Percentiles rank a stretch among this genome's conserved stretches.
These are phyloP conservation scores for Aegithalos caudatus DNA, from an alignment of 2,113 vertebrate genomes.

Conservation along the genomic window DNA sequence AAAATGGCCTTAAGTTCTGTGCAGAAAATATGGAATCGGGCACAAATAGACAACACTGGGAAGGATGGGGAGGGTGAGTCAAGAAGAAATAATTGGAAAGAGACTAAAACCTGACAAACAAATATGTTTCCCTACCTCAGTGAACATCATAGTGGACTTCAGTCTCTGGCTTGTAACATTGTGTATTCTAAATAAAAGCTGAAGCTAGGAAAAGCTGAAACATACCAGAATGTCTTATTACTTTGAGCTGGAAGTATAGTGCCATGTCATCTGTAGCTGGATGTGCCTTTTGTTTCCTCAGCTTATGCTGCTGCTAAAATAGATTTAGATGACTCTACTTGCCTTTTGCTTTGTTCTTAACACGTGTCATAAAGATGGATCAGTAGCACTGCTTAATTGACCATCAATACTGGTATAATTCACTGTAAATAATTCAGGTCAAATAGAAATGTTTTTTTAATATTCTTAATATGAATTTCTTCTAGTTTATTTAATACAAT, in stretches of 20 bases:
- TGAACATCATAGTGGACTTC: background rate
- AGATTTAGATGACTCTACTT: background rate
- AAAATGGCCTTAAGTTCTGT: background rate
- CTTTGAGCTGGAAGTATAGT: background rate
- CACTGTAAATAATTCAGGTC: background rate
- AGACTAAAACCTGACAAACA: background rate
- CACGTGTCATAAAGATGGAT: background rate
- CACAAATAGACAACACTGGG: background rate
- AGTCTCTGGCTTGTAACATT: background rate
- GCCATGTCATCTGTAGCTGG: background rate
- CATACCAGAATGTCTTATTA: background rate
- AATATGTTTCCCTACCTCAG: background rate
- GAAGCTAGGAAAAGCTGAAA: background rate
- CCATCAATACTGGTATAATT: background rate
- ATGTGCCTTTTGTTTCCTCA: background rate
- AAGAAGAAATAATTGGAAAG: background rate
- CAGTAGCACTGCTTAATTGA: background rate
- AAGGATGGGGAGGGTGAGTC: background rate
- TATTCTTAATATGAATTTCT: background rate
- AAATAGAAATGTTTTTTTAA: background rate
- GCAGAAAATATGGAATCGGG: background rate
- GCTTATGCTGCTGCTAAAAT: background rate
- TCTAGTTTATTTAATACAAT: background rate
- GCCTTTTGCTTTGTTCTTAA: background rate
- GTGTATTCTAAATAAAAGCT: background rate